Base-by-base conservation (phyloP, 2,888 invertebrate genomes). In the Sialis fuliginosa region DNA sequence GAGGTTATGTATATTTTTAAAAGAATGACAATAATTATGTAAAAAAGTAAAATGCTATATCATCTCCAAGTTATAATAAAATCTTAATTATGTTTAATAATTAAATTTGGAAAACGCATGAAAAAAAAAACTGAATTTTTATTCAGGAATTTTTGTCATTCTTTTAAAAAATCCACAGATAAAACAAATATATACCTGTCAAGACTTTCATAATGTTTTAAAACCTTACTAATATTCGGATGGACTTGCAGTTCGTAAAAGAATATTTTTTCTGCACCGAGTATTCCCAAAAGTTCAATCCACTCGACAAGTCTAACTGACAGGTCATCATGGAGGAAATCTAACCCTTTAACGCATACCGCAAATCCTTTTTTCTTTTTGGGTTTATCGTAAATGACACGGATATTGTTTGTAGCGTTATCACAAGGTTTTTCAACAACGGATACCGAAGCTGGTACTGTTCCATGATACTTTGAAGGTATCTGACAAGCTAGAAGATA, bases 181-280 rank as follows among this genome's bases (percentile, higher is more conserved):
- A 74, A 34, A 2, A 22, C 22, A 22, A 22, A 22, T 22, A 22
- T 22, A 22, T 22, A 22, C 66, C 57, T 12, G 61, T 58, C 22
- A 22, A 22, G 22, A 22, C 22, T 22, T 55, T 74, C 66, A 55
- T 79, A 79, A 54, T 74, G 63, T 13, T 67, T 63, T 48, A 86
- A 67, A 4, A 89, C 87, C 64, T 89, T 90, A 39, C 81, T 81
- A 33, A 93, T 89, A 61, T 92, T 91, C 0, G 89, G 85, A 62
- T 93, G 92, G n/a, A 92, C 82, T 64, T 84, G 82, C 49, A 90
- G 71, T 59, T 90, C 81, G 64, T 93, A 95, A 60, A 95, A 82
- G 66, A 84, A 91, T 33, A 93, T 79, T 62, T 90, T 90, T 58
- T 90, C 86, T 1, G 91, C 93, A 4, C 95, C 95, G 43, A 95